Evolutionary conservation across 2,888 invertebrate species (phyloP), one percentile per base, ranked within the genome.

Genomic region (Endomychus coccineus): DNA sequence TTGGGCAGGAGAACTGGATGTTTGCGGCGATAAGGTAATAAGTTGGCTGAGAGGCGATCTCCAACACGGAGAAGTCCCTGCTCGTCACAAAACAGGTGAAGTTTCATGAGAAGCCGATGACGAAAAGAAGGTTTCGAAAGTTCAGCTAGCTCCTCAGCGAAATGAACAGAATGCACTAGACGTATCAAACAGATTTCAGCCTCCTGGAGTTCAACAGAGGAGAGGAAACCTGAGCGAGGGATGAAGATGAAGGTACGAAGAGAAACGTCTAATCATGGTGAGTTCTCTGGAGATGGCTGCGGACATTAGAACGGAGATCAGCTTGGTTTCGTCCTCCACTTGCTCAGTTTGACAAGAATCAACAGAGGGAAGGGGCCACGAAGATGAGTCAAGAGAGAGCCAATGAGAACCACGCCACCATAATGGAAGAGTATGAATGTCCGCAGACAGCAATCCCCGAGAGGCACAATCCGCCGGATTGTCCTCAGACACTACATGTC

Each of bases 131-230:
- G 31, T 14, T 31, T n/a, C n/a, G n/a, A n/a, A n/a, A n/a, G n/a
- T n/a, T n/a, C n/a, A n/a, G n/a, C 29, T 7, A 21, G 13, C 22
- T 31, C 31, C 31, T 31, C 22, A 9, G 21, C 14, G 14, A 22
- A 31, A 21, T 31, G 14, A 14, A 31, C n/a, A 13, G 21, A 31
- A 15, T 13, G 21, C 21, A 31, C 21, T 9, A 14, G 22, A 11
- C 14, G 31, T 12, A 30, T 19, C 10, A 30, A 30, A 14, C 17
- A 31, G 14, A 13, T n/a, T n/a, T 14, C 31, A 7, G 12, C 25
- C 14, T 25, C 25, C 14, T 31, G 31, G 14, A 22, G 22, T 15
- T 31, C 31, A 22, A 31, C 9, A 31, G 31, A 31, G 22, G n/a
- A 14, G 14, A 31, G 31, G 15, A 29, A 29, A 29, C 17, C 29